Evolutionary conservation across 2,888 invertebrate species (phyloP).

Genomic region (Conus canariensis): DNA sequence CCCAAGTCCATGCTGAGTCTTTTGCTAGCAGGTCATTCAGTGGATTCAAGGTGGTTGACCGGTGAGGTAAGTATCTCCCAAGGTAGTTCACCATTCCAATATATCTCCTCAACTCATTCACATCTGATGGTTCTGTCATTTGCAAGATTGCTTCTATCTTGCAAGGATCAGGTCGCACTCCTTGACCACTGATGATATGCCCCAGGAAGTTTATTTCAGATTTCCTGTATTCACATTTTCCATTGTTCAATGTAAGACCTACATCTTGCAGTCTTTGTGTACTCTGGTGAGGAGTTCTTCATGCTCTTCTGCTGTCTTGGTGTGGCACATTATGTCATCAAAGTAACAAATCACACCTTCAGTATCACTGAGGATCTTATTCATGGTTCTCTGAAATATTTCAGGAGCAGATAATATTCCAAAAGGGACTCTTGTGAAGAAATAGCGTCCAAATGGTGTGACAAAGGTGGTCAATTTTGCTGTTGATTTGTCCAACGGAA

Average conservation of each 20-base stretch:
- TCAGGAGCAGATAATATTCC: slow-evolving; percentile 46
- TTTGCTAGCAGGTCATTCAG: no score
- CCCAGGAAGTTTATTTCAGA: no score
- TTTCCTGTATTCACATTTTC: slow-evolving; percentile 42
- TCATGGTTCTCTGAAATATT: slow-evolving; percentile 49
- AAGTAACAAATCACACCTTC: not conserved
- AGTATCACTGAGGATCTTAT: slow-evolving; percentile 24
- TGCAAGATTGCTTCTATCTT: no score
- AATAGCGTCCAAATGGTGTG: slow-evolving; percentile 42
- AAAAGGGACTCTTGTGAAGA: slow-evolving; percentile 44
- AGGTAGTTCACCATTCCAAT: no score
- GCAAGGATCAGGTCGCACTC: no score
- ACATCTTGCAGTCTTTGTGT: slow-evolving; percentile 30
- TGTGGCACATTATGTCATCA: not conserved
- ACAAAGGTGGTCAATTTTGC: slow-evolving; percentile 45
- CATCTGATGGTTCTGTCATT: no score
- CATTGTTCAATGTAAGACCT: slow-evolving; percentile 51
- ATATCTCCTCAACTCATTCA: no score
- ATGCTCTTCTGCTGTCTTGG: not conserved
- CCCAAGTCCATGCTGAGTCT: no score
- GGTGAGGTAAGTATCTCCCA: no score
- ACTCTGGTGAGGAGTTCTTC: not conserved
- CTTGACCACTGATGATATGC: no score
- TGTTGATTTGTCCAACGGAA: slow-evolving; percentile 44
- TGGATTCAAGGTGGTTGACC: no score